Conservation (phyloP, 2,888 invertebrate species). For the Tetranychus truncatus region DNA sequence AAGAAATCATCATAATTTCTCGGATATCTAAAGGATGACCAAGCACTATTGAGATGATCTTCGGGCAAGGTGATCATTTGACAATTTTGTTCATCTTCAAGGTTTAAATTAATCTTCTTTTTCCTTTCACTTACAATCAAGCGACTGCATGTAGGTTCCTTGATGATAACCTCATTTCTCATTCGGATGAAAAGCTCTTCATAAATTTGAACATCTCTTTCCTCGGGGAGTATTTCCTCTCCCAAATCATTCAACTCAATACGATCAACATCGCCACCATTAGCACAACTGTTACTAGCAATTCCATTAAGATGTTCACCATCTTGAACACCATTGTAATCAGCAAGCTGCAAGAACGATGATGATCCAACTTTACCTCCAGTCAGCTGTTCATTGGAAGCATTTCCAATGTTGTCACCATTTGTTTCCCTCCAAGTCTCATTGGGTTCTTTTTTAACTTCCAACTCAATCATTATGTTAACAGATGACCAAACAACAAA, state of each 20-base stretch:
- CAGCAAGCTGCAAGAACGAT: too few species aligned
- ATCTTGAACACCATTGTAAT: too few species aligned
- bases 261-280: background rate
- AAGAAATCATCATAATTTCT: background rate
- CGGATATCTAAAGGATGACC: background rate
- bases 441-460: background rate
- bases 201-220: background rate
- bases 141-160: background rate
- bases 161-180: background rate
- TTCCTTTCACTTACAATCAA: background rate
- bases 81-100: background rate
- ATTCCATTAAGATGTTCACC: too few species aligned
- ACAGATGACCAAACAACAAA: too few species aligned
- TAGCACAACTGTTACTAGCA: too few species aligned
- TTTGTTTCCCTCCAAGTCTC: background rate
- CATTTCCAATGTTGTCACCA: too few species aligned
- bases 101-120: background rate
- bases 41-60: background rate
- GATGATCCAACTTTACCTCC: too few species aligned
- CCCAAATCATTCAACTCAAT: background rate
- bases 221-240: background rate
- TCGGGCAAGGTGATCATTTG: background rate
- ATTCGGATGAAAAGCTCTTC: background rate
- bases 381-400: too few species aligned
- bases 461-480: background rate